Evolutionary conservation across 2,797 vertebrate species (phyloP), one percentile per base, ranked within the genome.

Genomic region (Pelobates cultripes): DNA sequence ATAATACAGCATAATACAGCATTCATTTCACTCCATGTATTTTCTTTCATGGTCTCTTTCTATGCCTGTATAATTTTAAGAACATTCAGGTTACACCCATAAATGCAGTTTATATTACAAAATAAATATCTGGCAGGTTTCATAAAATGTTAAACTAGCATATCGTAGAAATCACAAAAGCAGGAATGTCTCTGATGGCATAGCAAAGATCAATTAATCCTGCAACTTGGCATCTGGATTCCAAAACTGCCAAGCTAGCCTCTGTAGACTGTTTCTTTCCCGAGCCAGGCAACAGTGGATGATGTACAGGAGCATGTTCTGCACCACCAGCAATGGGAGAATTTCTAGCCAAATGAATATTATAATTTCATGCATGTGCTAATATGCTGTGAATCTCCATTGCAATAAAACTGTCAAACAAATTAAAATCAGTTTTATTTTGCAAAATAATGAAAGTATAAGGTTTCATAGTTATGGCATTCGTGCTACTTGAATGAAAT

Each of bases 181-280:
- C 71, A 89, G 73, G 74, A 88, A 84, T 86, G 81, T 92, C 93
- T 91, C 92, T 89, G 78, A 91, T 86, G 91, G 80, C 87, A 87
- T 70, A 68, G 81, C 84, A 90, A 71, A 87, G 85, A 87, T 88
- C 91, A 93, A 94, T 94, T 93, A 93, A 92, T 94, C 92, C 90
- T 91, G 86, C 87, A 93, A 88, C 86, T 93, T 91, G 93, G 91
- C 92, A 93, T 93, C 93, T 94, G 93, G 91, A 92, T 88, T 86
- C 70, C 90, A 90, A 88, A 91, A 91, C 88, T 93, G 93, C 92
- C 91, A 94, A 91, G 87, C 70, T 40, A 84, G 82, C 87, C 91
- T 86, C 91, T 88, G 85, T 90, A 86, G 87, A 92, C 85, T 86
- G 86, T 87, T 91, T 91, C 86, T 87, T 90, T 0, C 0, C 87